These are phyloP conservation scores for Okamejei kenojei DNA, from an alignment of 2,797 vertebrate genomes.

Conservation along the genomic window DNA sequence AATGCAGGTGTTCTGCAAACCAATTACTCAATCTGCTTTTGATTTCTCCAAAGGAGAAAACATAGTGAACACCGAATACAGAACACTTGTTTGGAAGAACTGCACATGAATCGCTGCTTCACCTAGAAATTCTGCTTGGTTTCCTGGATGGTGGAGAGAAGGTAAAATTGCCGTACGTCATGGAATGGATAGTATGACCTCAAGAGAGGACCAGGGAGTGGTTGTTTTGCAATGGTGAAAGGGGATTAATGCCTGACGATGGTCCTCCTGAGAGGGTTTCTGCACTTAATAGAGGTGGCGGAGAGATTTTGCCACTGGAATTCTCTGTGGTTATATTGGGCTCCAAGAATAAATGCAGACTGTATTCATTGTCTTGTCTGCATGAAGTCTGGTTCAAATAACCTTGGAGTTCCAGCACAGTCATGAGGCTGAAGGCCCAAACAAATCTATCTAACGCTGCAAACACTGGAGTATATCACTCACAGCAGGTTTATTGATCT, in stretches of 20 bases:
- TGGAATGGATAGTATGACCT: no score
- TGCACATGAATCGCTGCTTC: no score
- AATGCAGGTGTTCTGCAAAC: no score
- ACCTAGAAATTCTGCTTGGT: no score
- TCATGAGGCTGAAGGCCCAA: background rate
- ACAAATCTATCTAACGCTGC: background rate
- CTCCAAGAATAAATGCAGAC: background rate
- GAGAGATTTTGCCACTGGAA: background rate
- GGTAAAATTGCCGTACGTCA: no score
- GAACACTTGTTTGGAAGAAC: no score
- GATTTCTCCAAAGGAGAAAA: no score
- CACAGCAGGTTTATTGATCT: background rate
- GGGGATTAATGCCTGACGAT: background rate
- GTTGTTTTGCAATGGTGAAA: no score
- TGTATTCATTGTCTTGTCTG: background rate
- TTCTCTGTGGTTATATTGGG: background rate
- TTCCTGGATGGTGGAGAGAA: no score
- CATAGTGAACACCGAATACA: no score
- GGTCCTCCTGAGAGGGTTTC: background rate
- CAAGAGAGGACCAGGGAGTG: no score
- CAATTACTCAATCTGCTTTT: no score
- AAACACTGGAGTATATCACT: background rate
- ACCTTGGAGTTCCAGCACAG: background rate
- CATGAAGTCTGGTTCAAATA: background rate
- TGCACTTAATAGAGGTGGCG: background rate